Percentiles rank a stretch among this genome's conserved stretches.
These are phyloP conservation scores for Leptarthrus brevirostris DNA, from an alignment of 2,888 invertebrate species.

Conservation along the genomic window DNA sequence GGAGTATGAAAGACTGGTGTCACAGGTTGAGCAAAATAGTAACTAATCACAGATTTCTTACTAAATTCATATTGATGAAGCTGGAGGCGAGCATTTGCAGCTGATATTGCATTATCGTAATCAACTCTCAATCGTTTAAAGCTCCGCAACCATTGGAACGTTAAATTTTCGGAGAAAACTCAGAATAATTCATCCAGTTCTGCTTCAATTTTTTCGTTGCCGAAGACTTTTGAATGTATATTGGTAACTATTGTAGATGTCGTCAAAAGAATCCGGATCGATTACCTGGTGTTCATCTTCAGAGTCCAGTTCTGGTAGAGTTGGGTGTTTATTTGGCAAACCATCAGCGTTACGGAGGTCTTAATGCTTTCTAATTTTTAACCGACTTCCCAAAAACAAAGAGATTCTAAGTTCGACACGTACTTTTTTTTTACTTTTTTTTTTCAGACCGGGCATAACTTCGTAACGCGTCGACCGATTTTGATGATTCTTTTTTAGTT, in stretches of 20 bases:
- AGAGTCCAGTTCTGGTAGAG: constrained; percentile 76
- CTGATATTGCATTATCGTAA: constrained; percentile 84
- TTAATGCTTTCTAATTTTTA: too few species aligned
- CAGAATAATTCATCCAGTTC: constrained; percentile 89
- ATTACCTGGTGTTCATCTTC: constrained; percentile 77
- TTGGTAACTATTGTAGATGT: constrained; percentile 91
- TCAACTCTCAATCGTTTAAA: constrained; percentile 95
- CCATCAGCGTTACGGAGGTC: constrained; percentile 73
- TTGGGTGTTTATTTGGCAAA: constrained; percentile 85
- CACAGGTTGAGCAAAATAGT: constrained; percentile 93
- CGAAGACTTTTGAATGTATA: constrained; percentile 83
- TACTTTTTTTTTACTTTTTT: too few species aligned
- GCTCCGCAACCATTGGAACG: constrained; percentile 96
- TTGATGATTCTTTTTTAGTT: too few species aligned
- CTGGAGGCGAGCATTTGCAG: constrained; percentile 89
- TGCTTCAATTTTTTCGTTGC: constrained; percentile 72
- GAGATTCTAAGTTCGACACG: too few species aligned
- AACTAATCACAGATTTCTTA: constrained; percentile 85
- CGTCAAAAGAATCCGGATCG: constrained; percentile 81
- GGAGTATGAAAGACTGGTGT: constrained; percentile 83
- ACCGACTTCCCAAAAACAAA: too few species aligned
- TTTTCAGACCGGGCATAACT: too few species aligned
- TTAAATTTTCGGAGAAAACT: constrained; percentile 81
- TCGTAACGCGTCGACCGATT: too few species aligned
- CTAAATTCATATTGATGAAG: constrained; percentile 87